Evolutionary conservation across 2,797 vertebrate species (phyloP), one percentile per base, ranked within the genome.

Genomic region (Etheostoma perlongum): DNA sequence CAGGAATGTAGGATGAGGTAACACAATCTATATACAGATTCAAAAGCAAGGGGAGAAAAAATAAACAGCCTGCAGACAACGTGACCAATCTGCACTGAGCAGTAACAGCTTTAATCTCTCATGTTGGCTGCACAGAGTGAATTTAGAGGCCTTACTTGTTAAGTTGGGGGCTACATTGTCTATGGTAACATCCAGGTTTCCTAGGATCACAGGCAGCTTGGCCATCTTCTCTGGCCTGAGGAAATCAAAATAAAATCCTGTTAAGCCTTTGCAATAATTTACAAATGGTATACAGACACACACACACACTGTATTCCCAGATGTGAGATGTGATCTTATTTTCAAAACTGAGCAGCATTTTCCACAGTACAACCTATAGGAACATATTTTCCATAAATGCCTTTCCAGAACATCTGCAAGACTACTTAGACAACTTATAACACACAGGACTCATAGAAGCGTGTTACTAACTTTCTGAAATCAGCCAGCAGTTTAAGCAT

Each of bases 1-100:
- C 96, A 76, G 98, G 98, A 94, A 99, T 97, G 94, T 98, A 99
- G 73, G 97, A 99, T 72, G 98, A 97, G 88, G 97, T 98, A 87
- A 99, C 95, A 59, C 97, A 99, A 96, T 98, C 98, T 99, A 64
- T 53, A 86, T 15, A 81, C 70, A 87, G 72, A 77, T 82, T 74
- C 61, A 74, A 53, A 76, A 81, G 74, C 81, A 59, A 67, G 54
- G 51, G 51, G 54, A 82, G 74, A 88, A 25, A 57, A 87, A 69
- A 87, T 88, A 82, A 90, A 89, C 74, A 85, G 53, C 67, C 72
- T 16, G 58, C 47, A 55, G 81, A 78, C 61, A 79, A 63, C 16
- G 27, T 19, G 81, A 85, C 23, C 44, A 1, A 71, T 79, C 67
- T 55, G 77, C 46, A 57, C 55, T 65, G 60, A 74, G 65, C 30